Base-by-base conservation (phyloP, 2,888 invertebrate species). In the Pandemis corylana region DNA sequence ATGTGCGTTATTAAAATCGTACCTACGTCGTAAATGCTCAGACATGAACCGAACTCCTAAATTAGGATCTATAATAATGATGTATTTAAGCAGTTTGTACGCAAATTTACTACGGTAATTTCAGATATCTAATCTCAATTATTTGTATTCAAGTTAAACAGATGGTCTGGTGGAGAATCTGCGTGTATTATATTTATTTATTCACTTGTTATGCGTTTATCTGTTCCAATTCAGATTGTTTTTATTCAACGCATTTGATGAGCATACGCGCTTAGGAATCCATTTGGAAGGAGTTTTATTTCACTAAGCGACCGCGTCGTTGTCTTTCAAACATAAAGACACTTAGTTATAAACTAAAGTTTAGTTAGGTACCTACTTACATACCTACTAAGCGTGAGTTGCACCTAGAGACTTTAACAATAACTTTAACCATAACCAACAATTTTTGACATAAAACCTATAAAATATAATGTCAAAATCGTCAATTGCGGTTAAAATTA, bases 1-100 rank as follows among this genome's bases (percentile, higher is more conserved):
- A 42, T 56, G 44, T 56, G 12, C 36, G 53, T 53, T 68, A 62
- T 64, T 72, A 68, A 63, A 63, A 68, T 68, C 44, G 46, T 41
- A 46, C n/a, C n/a, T n/a, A n/a, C 44, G 41, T 7, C 56, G 46
- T 64, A 56, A 63, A 72, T 68, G 53, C 13, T 13, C 46, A 63
- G 6, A 41, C 63, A 63, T 36, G 61, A 67, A 66, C 42, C 20
- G 15, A 42, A 42, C 7, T 28, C 36, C n/a, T 49, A 64, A 20
- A 56, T 56, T 20, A 46, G 20, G 20, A 64, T 20, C 56, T 46
- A 12, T 6, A 46, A 53, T 66, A 36, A 66, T 66, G 10, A 28
- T 59, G 20, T 56, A 28, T 59, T 56, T 56, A 20, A 56, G 20
- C 20, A 56, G 20, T 15, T 20, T 56, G 20, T 56, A 7, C 15